These are phyloP conservation scores for Nebria ingens DNA, from an alignment of 1,140 invertebrate genomes.

Conservation along the genomic window DNA sequence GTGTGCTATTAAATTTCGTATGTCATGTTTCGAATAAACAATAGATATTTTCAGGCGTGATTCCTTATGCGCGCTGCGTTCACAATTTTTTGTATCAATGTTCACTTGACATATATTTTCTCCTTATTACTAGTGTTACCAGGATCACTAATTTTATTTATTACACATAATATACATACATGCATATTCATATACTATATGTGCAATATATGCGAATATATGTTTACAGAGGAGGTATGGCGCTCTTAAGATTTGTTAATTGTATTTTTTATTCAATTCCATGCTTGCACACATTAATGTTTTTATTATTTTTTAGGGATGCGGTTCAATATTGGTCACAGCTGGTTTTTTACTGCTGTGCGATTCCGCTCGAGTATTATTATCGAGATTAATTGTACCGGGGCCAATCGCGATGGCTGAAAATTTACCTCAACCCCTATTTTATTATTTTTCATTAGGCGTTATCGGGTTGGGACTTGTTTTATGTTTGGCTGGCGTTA, in stretches of 20 bases:
- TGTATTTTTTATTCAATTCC: conserved; percentile 3
- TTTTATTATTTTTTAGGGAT: conserved; percentile 44
- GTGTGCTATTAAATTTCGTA: not conserved
- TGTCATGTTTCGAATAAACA: not conserved
- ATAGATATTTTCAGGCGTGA: not conserved
- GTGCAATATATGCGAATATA: not conserved
- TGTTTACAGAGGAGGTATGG: no score
- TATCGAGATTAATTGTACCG: conserved; percentile 51
- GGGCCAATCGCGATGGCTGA: conserved; percentile 39
- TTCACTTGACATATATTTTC: no score
- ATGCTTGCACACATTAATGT: conserved; percentile 12
- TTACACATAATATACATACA: no score
- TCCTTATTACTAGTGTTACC: no score
- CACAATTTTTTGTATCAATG: no score
- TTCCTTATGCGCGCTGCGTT: not conserved
- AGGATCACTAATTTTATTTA: no score
- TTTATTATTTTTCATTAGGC: conserved; percentile 61
- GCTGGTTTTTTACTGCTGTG: conserved; percentile 58
- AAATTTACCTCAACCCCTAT: conserved; percentile 49
- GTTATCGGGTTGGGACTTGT: conserved; percentile 52
- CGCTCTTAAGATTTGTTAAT: not conserved
- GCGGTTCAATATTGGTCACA: conserved; percentile 55
- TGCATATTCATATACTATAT: no score
- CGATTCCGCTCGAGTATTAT: conserved; percentile 52
- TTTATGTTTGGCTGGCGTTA: conserved; percentile 50